Evolutionary conservation across 2,797 vertebrate genomes (phyloP).

Genomic region (Hyperoplus immaculatus): DNA sequence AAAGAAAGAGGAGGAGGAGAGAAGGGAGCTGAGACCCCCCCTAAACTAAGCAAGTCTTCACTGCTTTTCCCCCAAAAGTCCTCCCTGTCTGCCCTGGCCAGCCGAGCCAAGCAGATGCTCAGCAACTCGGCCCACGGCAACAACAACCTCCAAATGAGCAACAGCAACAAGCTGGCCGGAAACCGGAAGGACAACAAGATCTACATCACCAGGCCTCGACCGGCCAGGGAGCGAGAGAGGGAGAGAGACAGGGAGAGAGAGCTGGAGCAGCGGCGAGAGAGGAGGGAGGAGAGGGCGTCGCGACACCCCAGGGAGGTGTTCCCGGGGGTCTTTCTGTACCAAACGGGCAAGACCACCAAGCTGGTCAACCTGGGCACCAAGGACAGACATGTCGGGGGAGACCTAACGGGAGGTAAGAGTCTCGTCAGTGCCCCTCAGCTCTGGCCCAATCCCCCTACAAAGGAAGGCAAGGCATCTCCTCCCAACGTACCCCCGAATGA

Average conservation of each 20-base stretch:
- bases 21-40: slow-evolving; percentile 56
- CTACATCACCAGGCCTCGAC: slow-evolving; percentile 91
- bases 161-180: slow-evolving; percentile 37
- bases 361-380: slow-evolving; percentile 83
- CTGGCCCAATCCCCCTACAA: slow-evolving; percentile 77
- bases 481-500: slow-evolving; percentile 74
- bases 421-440: slow-evolving; percentile 76
- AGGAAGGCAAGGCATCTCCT: slow-evolving; percentile 72
- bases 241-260: slow-evolving; percentile 69
- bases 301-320: slow-evolving; percentile 87
- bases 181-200: slow-evolving; percentile 88
- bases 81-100: slow-evolving; percentile 85
- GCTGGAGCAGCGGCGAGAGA: slow-evolving; percentile 78
- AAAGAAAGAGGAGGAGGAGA: slow-evolving; percentile 47
- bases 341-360: slow-evolving; percentile 85
- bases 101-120: slow-evolving; percentile 84
- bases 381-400: slow-evolving; percentile 58
- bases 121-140: slow-evolving; percentile 79
- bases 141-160: slow-evolving; percentile 55
- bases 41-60: slow-evolving; percentile 76
- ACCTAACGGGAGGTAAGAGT: slow-evolving; percentile 62
- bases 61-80: slow-evolving; percentile 85
- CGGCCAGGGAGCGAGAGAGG: slow-evolving; percentile 78
- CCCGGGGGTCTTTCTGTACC: slow-evolving; percentile 90
- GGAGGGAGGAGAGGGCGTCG: slow-evolving; percentile 73